Base-by-base conservation (phyloP, 2,797 vertebrate genomes). In the Mycteria americana region DNA sequence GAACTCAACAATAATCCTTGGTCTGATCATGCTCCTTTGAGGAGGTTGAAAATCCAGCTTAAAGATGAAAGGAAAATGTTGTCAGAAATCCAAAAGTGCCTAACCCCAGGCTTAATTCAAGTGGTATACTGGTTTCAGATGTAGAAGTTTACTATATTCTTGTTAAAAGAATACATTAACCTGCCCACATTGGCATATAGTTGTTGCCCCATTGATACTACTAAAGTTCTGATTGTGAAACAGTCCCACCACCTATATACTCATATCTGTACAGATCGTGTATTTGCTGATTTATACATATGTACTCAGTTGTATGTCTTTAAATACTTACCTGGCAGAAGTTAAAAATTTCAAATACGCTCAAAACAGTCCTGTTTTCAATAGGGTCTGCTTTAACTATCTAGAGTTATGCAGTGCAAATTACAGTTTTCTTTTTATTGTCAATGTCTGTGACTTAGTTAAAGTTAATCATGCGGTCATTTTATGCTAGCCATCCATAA, bases 401-500 rank as follows among this genome's bases (percentile, higher is more conserved):
- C 51, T 84, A 74, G 91, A 89, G 39, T 67, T 67, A 74, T 25
- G 48, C 68, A 88, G 48, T 74, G 46, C 37, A 79, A 90, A 92
- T 82, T 81, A 73, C 8, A 9, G 56, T 94, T 97, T 97, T 93
- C 35, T 80, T 97, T 97, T 97, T 95, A 89, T 85, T 94, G 53
- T 95, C 88, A 88, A 93, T 95, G 88, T 92, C 89, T 97, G 65
- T 78, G 86, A 93, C 76, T 95, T 95, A 64, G 87, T 86, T 96
- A 94, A 96, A 97, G 67, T 94, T 96, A 97, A 97, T 97, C 33
- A 6, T 82, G 73, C 95, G 87, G 93, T 97, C 95, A 87, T 95
- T 98, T 97, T 95, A 92, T 87, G 80, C 87, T 53, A 28, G 54
- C 63, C 45, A 88, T 89, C 74, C 39, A 88, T 68, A 95, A 88